These are phyloP conservation scores for Abramis brama DNA, from an alignment of 2,113 vertebrate genomes.

Conservation along the genomic window DNA sequence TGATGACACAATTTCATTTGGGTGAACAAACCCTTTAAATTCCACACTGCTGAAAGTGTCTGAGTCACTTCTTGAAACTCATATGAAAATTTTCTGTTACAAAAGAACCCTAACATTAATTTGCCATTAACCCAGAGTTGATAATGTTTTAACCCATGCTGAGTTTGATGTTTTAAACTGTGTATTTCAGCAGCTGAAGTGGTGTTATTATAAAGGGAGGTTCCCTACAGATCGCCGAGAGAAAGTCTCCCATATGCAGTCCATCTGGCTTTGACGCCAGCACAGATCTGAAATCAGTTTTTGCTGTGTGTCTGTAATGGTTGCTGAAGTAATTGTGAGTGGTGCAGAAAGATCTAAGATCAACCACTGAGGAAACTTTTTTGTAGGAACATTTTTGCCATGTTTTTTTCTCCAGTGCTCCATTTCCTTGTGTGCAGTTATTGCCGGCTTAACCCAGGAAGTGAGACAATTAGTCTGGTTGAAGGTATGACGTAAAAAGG, in stretches of 20 bases:
- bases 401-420: conserved; percentile 13
- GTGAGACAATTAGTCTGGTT: conserved; percentile 42
- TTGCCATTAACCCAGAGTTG: background rate
- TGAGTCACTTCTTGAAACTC: background rate
- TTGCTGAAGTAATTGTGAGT: conserved; percentile 25
- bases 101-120: background rate
- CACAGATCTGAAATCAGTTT: conserved; percentile 37
- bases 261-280: conserved; percentile 41
- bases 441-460: conserved; percentile 41
- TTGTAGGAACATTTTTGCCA: background rate
- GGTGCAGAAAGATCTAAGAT: conserved; percentile 26
- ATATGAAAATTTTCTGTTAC: too few relatives aligned
- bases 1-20: background rate
- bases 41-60: background rate
- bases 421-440: conserved; percentile 43
- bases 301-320: background rate
- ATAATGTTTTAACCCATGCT: background rate
- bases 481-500: conserved; percentile 44
- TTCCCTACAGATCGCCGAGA: conserved; percentile 16
- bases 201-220: conserved; percentile 51
- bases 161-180: conserved; percentile 18
- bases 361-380: background rate
- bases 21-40: background rate
- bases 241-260: conserved; percentile 35
- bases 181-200: conserved; percentile 40